Evolutionary conservation across 2,113 vertebrate species (phyloP), one percentile per base, ranked within the genome.

Genomic region (Coreoperca whiteheadi): DNA sequence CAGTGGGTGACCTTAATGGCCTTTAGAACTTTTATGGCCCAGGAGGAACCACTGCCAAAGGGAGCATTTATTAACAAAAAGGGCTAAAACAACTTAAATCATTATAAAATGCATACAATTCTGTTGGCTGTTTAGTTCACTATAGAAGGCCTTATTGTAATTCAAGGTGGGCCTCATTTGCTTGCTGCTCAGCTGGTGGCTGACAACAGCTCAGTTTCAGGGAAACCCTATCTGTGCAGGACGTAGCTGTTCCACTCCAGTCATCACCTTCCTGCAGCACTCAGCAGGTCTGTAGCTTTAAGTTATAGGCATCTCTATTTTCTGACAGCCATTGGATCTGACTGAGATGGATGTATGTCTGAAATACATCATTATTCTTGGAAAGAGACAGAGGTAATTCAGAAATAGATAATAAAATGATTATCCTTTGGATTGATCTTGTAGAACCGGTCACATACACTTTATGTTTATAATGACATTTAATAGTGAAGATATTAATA

Each of bases 191-290:
- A 84, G 84, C 81, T 79, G 74, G 84, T 90, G 79, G 75, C 80
- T 82, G 82, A 84, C 84, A 84, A 73, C 72, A 83, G 83, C 85
- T 93, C 90, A 87, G 83, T 87, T 92, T 92, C 91, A 94, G 82
- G 23, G 90, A 93, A 94, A 93, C 83, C 16, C 48, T 77, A 94
- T 89, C 91, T 78, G 46, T 1, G 18, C 87, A 88, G 82, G 84
- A 93, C 83, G 78, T 85, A 72, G 86, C 87, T 86, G 81, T 83
- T 91, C 83, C 81, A 77, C 68, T 89, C 82, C 77, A 84, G 50
- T 91, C 91, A 74, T 66, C 91, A 89, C 82, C 88, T 86, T 82
- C 69, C 64, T 70, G 80, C 67, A 77, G 82, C 70, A 79, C 82
- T 76, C 84, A 81, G 87, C 82, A 73, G 73, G 53, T 85, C 69